Evolutionary conservation across 1,140 invertebrate genomes (phyloP).

Genomic region (Aphelenchoides besseyi): DNA sequence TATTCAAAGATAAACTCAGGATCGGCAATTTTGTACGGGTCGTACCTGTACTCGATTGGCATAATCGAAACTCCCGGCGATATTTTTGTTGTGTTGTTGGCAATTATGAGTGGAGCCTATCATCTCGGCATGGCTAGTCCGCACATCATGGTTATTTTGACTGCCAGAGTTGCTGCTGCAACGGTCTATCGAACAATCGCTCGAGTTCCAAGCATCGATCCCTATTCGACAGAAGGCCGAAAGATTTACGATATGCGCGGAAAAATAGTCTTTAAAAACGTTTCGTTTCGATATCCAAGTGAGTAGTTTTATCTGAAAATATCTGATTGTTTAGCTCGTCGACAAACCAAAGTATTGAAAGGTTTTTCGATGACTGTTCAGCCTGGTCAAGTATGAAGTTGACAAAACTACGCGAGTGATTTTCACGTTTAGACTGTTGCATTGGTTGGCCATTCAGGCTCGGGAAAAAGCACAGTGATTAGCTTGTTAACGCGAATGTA

Average conservation of each 20-base stretch:
- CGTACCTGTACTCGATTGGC: constrained; percentile 35
- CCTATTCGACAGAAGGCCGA: constrained; percentile 51
- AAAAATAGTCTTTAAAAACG: constrained; percentile 55
- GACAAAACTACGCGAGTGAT: too few relatives aligned
- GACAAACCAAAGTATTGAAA: constrained; percentile 67
- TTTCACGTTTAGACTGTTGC: too few relatives aligned
- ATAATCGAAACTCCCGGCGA: constrained; percentile 47
- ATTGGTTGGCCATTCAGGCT: constrained; percentile 69
- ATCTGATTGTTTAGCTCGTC: too few relatives aligned
- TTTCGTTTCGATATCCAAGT: constrained; percentile 65
- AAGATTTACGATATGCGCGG: constrained; percentile 41
- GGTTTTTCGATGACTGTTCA: constrained; percentile 81
- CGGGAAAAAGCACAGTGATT: constrained; percentile 46
- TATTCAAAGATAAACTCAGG: not conserved
- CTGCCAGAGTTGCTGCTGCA: constrained; percentile 50
- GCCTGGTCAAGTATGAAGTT: constrained; percentile 79
- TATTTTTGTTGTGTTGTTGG: constrained; percentile 48
- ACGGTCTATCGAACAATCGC: constrained; percentile 64
- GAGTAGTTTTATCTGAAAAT: too few relatives aligned
- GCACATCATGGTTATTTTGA: constrained; percentile 53
- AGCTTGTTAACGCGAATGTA: constrained; percentile 39
- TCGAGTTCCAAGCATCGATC: constrained; percentile 66
- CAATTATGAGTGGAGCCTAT: constrained; percentile 51
- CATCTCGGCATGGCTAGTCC: constrained; percentile 47
- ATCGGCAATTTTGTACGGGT: constrained; percentile 37